Conservation (phyloP, 1,140 invertebrate species). For the Gonatopus flavifemur region DNA sequence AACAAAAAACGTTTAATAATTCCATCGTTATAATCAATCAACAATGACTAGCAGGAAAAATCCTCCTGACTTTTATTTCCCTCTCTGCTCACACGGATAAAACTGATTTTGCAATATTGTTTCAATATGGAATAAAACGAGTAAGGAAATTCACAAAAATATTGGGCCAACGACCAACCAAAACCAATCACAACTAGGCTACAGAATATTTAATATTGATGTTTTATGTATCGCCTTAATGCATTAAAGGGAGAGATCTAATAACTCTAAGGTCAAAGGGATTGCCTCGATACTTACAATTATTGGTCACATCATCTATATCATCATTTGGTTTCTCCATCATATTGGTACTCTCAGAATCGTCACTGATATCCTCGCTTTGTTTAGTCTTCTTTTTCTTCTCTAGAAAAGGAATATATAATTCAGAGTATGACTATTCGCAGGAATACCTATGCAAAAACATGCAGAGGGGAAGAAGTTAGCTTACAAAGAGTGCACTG, state of each 20-base stretch:
- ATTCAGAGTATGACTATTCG: background rate
- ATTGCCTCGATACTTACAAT: slow-evolving; percentile 21
- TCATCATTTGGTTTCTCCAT: slow-evolving; percentile 9
- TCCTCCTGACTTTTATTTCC: too few relatives aligned
- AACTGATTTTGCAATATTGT: background rate
- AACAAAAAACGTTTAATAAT: too few relatives aligned
- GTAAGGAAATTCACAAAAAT: background rate
- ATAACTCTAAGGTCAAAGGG: too few relatives aligned
- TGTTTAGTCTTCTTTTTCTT: slow-evolving; percentile 5
- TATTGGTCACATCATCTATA: background rate
- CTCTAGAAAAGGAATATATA: slow-evolving; percentile 10
- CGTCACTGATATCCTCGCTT: slow-evolving; percentile 1
- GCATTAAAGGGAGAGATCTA: too few relatives aligned
- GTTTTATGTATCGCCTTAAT: too few relatives aligned
- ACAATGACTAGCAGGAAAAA: too few relatives aligned
- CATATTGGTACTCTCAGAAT: background rate
- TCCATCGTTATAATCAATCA: too few relatives aligned
- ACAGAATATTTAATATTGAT: too few relatives aligned
- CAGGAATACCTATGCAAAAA: background rate
- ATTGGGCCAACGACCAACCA: too few relatives aligned
- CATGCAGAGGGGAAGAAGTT: background rate
- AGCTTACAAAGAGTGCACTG: background rate
- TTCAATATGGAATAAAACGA: background rate
- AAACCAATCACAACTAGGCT: too few relatives aligned
- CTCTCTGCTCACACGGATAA: too few relatives aligned